Base-by-base conservation (phyloP, 2,797 vertebrate species). In the Brachymystax lenok region DNA sequence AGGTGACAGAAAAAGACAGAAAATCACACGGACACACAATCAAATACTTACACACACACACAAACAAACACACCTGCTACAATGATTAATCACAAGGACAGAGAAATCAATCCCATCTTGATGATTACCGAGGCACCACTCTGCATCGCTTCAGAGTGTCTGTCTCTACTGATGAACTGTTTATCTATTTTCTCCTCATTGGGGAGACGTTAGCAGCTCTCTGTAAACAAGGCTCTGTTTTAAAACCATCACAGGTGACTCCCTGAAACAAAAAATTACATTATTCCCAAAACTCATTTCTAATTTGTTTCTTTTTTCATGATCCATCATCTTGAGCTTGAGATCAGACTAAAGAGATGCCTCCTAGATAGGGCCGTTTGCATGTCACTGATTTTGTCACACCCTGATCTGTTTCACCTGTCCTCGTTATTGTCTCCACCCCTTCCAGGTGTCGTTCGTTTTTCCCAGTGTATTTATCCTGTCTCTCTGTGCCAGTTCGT, bases 161-260 rank as follows among this genome's bases (percentile, higher is more conserved):
- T 77, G 66, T 74, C 80, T 73, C 28, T 7, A 12, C 46, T 1
- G 2, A 74, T 81, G 79, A 33, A 74, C 82, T 68, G 54, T 56
- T 75, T 72, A 82, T 80, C 24, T 56, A 33, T 75, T 71, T 40
- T 68, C 69, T 27, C 28, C 30, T 80, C 51, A 70, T 81, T 33
- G 54, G 24, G 0, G 1, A 19, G 30, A 27, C 1, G 0, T 21
- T 28, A 46, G 10, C 21, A 68, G 46, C 27, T 27, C 24, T 67
- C 72, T 69, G 33, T 63, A 78, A 74, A 75, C 69, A 79, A 69
- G 28, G 54, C 8, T 73, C 59, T 63, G 51, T 17, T 46, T 33
- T 24, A 21, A 5, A 3, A 19, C 21, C 33, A 64, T 46, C 40
- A 46, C 40, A 46, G 8, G 40, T 40, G 40, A 10, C 8, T 40